A percentile compares a stretch with the other conserved stretches of the same genome.
phyloP scores from a whole-genome alignment of 92 coral and sea anemone species.

The Epizoanthus fatuus region DNA sequence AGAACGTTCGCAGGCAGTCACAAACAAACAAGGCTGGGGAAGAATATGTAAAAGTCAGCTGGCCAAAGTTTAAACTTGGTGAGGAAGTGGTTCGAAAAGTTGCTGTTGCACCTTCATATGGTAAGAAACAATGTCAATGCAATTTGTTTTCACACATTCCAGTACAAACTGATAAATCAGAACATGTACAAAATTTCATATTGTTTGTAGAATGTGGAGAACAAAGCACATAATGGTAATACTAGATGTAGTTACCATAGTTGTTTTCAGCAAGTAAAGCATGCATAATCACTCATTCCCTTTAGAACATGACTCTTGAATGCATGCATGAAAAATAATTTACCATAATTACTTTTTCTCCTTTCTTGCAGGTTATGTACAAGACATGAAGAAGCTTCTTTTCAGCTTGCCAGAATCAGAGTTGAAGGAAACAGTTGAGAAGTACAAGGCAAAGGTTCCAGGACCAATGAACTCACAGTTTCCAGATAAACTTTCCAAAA shows the following conservation, averaged over 20 bases:
- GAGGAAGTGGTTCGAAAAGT: constrained; percentile 54
- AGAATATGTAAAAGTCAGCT: constrained; percentile 27
- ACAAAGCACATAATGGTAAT: neutral
- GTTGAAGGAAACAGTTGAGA: constrained; percentile 19
- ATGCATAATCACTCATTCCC: neutral
- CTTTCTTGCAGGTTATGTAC: constrained; percentile 47
- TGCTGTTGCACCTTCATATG: constrained; percentile 48
- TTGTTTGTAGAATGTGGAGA: neutral
- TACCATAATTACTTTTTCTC: neutral
- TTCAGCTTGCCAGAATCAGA: constrained; percentile 13
- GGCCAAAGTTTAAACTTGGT: constrained; percentile 54
- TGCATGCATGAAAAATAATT: neutral
- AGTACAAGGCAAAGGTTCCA: constrained; percentile 32
- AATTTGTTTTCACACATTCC: neutral
- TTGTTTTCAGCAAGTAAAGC: neutral
- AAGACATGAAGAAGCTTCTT: constrained; percentile 23
- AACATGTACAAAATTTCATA: neutral
- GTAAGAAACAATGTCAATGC: neutral
- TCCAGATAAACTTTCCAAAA: constrained; percentile 28
- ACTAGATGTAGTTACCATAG: neutral
- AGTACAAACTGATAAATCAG: neutral
- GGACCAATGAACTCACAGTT: constrained; percentile 52
- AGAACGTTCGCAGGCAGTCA: constrained; percentile 41
- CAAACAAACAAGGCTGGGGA: constrained; percentile 4
- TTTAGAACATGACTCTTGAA: neutral